These are phyloP conservation scores for Mellilla xanthometata DNA, from an alignment of 2,888 invertebrate species.

Conservation along the genomic window DNA sequence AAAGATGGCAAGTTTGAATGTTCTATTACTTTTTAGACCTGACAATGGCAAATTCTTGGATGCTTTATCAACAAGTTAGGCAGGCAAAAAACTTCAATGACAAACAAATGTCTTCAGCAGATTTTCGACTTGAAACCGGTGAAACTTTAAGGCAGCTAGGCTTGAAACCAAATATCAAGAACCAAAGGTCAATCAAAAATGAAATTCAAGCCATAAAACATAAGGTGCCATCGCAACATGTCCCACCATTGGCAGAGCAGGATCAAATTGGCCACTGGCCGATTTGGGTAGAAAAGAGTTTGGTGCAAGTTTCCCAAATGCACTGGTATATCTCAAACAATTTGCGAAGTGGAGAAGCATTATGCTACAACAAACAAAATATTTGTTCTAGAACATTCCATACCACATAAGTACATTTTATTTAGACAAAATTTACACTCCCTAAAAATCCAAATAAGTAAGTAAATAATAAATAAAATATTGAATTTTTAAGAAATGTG, in stretches of 20 bases:
- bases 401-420: background rate
- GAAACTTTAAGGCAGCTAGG: background rate
- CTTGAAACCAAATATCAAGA: background rate
- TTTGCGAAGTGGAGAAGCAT: background rate
- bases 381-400: background rate
- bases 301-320: background rate
- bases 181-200: background rate
- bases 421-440: background rate
- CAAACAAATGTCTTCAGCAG: background rate
- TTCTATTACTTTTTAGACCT: slow-evolving; percentile 43
- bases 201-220: background rate
- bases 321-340: background rate
- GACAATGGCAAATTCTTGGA: slow-evolving; percentile 39
- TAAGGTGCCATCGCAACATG: background rate
- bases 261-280: background rate
- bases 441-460: background rate
- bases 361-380: background rate
- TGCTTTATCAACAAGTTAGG: slow-evolving; percentile 20
- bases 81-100: background rate
- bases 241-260: background rate
- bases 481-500: too few relatives aligned
- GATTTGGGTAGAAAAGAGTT: background rate
- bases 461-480: too few relatives aligned
- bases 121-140: background rate
- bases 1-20: slow-evolving; percentile 36